Base-by-base conservation (phyloP, 92 coral and sea anemone species). In the Porites lobata region DNA sequence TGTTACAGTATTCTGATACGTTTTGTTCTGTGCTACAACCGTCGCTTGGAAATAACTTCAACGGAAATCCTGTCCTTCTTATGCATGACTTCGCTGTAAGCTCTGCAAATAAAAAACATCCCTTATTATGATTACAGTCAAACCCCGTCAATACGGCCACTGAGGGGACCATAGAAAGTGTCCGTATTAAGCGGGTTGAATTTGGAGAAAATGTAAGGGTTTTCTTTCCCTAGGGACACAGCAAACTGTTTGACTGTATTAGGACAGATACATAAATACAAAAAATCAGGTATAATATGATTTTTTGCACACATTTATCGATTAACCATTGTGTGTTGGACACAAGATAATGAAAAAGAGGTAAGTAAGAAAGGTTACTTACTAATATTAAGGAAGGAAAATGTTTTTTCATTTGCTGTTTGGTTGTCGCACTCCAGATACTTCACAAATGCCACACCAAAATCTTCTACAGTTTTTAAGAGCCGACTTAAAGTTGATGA, bases 361-460 rank as follows among this genome's bases (percentile, higher is more conserved):
- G 20, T 64, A 7, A n/a, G 14, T 1, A n/a, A 21, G 4, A 11
- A 12, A 70, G 17, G 8, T 71, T 13, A 63, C 85, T 80, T 52
- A 80, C 85, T 54, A 21, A 80, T 51, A 17, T 80, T 67, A 29
- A 15, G n/a, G 75, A 54, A 22, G n/a, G 74, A 67, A 80, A 66
- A 80, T 24, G 13, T 26, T 19, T 32, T 80, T 80, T 8, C 75
- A 66, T 21, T 79, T 65, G 67, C 85, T 11, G 84, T 79, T 64
- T 51, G 9, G 32, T 67, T 67, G 85, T 52, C 76, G 51, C 85
- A 80, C 15, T 80, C 76, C 8, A 80, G 26, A 18, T 50, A 80
- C 13, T 69, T 68, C 19, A 53, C 24, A 67, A 80, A 80, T 66
- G 85, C 76, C 21, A 21, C 85, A 51, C 85, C 76, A 67, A 80